Evolutionary conservation across 2,888 invertebrate genomes (phyloP).

Genomic region (Drosophila dives): DNA sequence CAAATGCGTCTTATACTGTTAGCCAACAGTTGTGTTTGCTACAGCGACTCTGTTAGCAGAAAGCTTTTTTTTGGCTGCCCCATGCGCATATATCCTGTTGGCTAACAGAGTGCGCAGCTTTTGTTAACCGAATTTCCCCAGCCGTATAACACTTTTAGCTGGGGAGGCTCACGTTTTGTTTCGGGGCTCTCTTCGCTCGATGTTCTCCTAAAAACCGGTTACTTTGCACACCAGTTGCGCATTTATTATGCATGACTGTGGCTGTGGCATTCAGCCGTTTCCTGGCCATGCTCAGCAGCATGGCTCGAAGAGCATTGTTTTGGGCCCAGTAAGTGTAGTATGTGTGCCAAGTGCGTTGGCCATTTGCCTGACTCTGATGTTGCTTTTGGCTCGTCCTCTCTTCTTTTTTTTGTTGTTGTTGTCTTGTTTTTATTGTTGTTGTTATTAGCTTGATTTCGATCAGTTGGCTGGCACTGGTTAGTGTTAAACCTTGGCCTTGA

Average conservation of each 20-base stretch:
- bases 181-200: conserved; percentile 18
- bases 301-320: conserved; percentile 20
- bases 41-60: conserved; percentile 41
- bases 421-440: background rate
- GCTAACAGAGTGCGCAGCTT: conserved; percentile 56
- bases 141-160: conserved; percentile 62
- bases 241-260: conserved; percentile 74
- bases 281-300: conserved; percentile 35
- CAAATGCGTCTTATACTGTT: conserved; percentile 54
- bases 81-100: conserved; percentile 52
- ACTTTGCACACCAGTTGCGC: conserved; percentile 78
- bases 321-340: conserved; percentile 30
- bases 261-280: conserved; percentile 37
- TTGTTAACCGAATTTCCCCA: conserved; percentile 61
- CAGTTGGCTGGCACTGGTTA: conserved; percentile 38
- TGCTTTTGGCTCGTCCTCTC: conserved; percentile 18
- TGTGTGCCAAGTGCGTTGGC: conserved; percentile 59
- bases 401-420: background rate
- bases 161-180: background rate
- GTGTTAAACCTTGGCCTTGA: conserved; percentile 82
- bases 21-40: conserved; percentile 19
- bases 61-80: conserved; percentile 55
- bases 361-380: conserved; percentile 16
- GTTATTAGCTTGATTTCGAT: conserved; percentile 52
- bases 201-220: conserved; percentile 75